Conservation (phyloP, 53 echinoderm and acorn worm genomes). For the Arbacia lixula region DNA sequence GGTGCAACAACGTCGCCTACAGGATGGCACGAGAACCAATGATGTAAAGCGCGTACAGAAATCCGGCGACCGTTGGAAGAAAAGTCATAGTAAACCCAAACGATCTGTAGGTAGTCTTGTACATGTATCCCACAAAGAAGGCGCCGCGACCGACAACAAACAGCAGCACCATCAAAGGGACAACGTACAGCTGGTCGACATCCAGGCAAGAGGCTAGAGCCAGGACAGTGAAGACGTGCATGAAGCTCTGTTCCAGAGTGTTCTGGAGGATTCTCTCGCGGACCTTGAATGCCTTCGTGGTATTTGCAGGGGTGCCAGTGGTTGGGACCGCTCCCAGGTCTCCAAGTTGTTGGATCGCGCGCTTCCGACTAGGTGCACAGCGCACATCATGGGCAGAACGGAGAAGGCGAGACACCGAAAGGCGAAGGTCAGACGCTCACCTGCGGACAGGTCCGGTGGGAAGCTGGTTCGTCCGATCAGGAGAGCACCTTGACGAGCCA, state of each 20-base stretch:
- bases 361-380: neutral
- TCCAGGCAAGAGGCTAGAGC: slow-evolving; percentile 62
- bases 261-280: slow-evolving; percentile 72
- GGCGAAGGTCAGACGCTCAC: slow-evolving; percentile 42
- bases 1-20: too few relatives aligned
- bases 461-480: neutral
- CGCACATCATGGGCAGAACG: slow-evolving; percentile 24
- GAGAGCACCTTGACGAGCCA: too few relatives aligned
- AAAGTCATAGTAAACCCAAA: slow-evolving; percentile 65
- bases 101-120: slow-evolving; percentile 35
- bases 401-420: slow-evolving; percentile 59
- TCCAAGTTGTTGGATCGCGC: neutral
- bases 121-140: slow-evolving; percentile 57
- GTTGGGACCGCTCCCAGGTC: slow-evolving; percentile 19
- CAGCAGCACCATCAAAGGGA: slow-evolving; percentile 60
- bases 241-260: slow-evolving; percentile 72
- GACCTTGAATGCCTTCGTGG: slow-evolving; percentile 39
- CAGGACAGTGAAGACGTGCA: slow-evolving; percentile 61
- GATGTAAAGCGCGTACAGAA: slow-evolving; percentile 43
- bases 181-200: slow-evolving; percentile 49
- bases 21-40: neutral
- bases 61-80: slow-evolving; percentile 31
- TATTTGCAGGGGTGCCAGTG: slow-evolving; percentile 1
- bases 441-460: neutral
- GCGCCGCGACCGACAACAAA: slow-evolving; percentile 61